A percentile compares a stretch with the other conserved stretches of the same genome.
These are phyloP conservation scores for Sigmodon hispidus DNA, from an alignment of 2,113 vertebrate species.

Conservation along the genomic window DNA sequence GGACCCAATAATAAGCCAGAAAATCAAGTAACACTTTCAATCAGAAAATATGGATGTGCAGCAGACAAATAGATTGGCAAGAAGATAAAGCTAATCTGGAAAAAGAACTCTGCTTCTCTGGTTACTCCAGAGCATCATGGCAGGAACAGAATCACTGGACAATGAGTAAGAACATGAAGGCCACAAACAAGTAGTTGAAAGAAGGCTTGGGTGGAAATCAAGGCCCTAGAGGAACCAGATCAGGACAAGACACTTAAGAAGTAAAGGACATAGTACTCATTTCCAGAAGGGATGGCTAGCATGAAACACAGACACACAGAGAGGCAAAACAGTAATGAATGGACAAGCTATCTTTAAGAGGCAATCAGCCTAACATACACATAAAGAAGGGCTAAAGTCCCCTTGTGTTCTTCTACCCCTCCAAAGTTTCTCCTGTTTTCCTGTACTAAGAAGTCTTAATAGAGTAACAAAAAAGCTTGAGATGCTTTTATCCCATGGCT, in stretches of 20 bases:
- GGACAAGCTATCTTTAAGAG: too few species aligned
- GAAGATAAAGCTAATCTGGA: neutral
- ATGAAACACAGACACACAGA: neutral
- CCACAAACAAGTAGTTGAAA: neutral
- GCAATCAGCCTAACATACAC: neutral
- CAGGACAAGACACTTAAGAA: neutral
- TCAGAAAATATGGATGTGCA: neutral
- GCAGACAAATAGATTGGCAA: neutral
- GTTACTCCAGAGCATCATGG: neutral
- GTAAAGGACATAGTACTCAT: neutral
- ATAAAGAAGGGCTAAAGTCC: neutral
- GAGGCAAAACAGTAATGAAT: neutral
- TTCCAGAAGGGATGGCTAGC: neutral
- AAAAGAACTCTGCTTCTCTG: neutral
- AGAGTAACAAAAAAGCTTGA: neutral
- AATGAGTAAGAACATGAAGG: neutral
- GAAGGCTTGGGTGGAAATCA: neutral
- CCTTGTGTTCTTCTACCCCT: neutral
- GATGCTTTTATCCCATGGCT: neutral
- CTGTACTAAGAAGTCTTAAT: neutral
- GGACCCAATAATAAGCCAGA: neutral
- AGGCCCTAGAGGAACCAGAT: neutral
- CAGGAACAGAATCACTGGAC: neutral
- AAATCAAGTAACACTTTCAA: neutral
- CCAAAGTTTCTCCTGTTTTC: neutral